phyloP scores from a whole-genome alignment of 2,888 invertebrate genomes.

The Biston stratarius region DNA sequence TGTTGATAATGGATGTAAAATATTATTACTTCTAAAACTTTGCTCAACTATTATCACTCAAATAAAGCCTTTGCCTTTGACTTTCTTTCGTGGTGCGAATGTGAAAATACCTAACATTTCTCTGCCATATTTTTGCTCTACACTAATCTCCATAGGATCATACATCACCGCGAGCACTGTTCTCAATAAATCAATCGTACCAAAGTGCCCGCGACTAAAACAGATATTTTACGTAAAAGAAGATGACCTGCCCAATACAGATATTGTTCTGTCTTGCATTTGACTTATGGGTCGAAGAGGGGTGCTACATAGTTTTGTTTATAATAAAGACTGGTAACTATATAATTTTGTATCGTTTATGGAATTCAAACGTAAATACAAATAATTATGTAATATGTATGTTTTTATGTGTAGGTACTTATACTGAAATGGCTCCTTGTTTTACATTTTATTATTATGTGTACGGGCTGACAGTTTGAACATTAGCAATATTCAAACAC shows the following conservation, averaged over 20 bases:
- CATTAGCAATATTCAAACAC: no score
- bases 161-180: slow-evolving; percentile 70
- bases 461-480: no score
- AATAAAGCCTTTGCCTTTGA: no score
- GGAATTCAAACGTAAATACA: no score
- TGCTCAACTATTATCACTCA: no score
- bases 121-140: slow-evolving; percentile 57
- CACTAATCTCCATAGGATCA: slow-evolving; percentile 73
- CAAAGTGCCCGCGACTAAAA: slow-evolving; percentile 68
- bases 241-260: slow-evolving; percentile 57
- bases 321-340: background rate
- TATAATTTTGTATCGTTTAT: no score
- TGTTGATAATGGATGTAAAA: no score
- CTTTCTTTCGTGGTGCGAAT: background rate
- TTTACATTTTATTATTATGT: no score
- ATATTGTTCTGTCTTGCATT: slow-evolving; percentile 48
- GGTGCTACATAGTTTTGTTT: slow-evolving; percentile 2
- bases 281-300: slow-evolving; percentile 37
- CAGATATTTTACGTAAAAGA: slow-evolving; percentile 74
- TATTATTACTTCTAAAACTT: no score
- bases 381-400: no score
- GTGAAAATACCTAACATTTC: slow-evolving; percentile 6
- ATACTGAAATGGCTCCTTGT: no score
- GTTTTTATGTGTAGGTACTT: no score
- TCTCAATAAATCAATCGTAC: slow-evolving; percentile 76